These are phyloP conservation scores for Glyptemys insculpta DNA, from an alignment of 2,797 vertebrate genomes.

Conservation along the genomic window DNA sequence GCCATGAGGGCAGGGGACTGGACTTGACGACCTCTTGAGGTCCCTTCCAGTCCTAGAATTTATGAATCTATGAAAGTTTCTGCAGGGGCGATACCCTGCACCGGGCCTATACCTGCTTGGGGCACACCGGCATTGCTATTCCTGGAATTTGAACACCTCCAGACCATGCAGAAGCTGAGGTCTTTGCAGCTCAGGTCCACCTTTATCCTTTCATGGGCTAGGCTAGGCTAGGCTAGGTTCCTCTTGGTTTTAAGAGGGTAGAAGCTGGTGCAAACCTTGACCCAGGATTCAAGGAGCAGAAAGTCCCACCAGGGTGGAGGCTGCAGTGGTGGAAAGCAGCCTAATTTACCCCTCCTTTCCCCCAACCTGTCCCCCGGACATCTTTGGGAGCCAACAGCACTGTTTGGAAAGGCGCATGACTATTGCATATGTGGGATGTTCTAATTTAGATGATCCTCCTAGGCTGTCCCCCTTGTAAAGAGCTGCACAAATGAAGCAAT, in stretches of 20 bases:
- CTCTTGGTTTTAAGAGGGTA: background rate
- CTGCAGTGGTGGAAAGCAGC: background rate
- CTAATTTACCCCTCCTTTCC: background rate
- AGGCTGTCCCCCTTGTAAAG: background rate
- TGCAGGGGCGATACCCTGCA: too few relatives aligned
- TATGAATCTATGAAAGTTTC: background rate
- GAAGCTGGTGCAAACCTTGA: background rate
- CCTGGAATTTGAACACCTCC: background rate
- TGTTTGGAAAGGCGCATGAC: background rate
- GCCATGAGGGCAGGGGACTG: too few relatives aligned
- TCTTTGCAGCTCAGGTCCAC: background rate
- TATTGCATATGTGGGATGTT: background rate
- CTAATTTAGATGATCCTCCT: background rate
- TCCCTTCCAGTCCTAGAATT: too few relatives aligned
- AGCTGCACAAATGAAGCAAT: background rate
- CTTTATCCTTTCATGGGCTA: background rate
- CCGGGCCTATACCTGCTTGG: background rate
- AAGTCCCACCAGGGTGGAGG: background rate
- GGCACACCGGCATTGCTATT: background rate
- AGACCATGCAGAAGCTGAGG: background rate
- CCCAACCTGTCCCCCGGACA: background rate
- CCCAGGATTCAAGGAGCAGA: background rate
- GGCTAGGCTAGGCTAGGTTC: background rate
- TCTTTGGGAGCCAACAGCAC: background rate
- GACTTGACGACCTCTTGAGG: too few relatives aligned